These are phyloP conservation scores for Microtus oregoni DNA, from an alignment of 2,113 vertebrate species.

Conservation along the genomic window DNA sequence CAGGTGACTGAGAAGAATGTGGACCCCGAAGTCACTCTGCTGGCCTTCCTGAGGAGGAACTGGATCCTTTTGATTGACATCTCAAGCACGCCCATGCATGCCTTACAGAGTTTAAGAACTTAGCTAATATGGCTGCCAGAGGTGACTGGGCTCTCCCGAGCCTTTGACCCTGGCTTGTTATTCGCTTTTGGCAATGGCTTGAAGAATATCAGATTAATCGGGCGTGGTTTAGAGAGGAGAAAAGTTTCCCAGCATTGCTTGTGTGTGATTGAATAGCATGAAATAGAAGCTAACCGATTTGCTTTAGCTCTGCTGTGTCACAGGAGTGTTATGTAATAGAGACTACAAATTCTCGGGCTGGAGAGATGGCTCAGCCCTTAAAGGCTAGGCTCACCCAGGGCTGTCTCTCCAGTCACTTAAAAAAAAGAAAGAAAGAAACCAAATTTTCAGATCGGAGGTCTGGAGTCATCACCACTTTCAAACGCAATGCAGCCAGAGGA, in stretches of 20 bases:
- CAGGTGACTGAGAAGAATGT: conserved; percentile 80
- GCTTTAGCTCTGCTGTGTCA: neutral
- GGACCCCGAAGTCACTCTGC: conserved; percentile 82
- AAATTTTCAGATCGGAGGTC: neutral
- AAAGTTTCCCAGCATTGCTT: conserved; percentile 27
- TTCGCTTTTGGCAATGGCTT: conserved; percentile 25
- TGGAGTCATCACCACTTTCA: too few species aligned
- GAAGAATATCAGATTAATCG: conserved; percentile 31
- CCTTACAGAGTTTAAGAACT: neutral
- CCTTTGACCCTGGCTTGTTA: neutral
- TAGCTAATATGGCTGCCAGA: neutral
- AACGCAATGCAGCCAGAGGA: too few species aligned
- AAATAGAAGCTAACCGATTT: conserved; percentile 57
- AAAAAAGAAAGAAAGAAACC: neutral
- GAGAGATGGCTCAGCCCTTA: too few species aligned
- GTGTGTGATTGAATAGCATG: conserved; percentile 31
- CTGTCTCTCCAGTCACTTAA: too few species aligned
- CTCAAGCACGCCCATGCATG: neutral
- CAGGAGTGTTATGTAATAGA: neutral
- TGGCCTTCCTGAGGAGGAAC: conserved; percentile 83
- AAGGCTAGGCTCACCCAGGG: too few species aligned
- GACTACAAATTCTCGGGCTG: neutral
- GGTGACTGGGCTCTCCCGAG: neutral
- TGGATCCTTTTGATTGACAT: conserved; percentile 75
- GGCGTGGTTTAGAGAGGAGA: conserved; percentile 19